phyloP scores from a whole-genome alignment of 2,113 vertebrate genomes.

The Bucco capensis region DNA sequence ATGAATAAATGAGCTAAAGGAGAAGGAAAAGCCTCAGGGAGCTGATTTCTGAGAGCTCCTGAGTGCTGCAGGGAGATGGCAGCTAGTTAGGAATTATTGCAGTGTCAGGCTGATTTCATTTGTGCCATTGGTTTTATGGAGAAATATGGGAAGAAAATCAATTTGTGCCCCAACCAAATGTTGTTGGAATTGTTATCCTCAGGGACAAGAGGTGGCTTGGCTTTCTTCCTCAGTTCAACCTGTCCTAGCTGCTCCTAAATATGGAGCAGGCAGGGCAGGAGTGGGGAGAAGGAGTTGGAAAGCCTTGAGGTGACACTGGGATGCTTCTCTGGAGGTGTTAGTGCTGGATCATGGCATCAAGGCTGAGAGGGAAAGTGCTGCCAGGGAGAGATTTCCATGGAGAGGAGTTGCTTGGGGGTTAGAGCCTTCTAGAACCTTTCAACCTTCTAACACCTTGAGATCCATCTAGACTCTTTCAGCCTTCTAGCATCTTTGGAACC shows the following conservation, averaged over 20 bases:
- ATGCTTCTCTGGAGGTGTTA: background rate
- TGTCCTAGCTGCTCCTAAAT: no score
- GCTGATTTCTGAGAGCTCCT: conserved; percentile 7
- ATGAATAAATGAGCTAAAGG: conserved; percentile 51
- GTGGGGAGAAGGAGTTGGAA: background rate
- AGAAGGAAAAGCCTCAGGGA: conserved; percentile 45
- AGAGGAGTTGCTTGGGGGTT: background rate
- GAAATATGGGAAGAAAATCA: conserved; percentile 74
- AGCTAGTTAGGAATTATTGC: conserved; percentile 69
- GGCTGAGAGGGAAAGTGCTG: background rate
- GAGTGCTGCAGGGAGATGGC: conserved; percentile 20
- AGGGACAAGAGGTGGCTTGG: conserved; percentile 4
- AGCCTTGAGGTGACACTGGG: background rate
- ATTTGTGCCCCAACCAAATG: conserved; percentile 73
- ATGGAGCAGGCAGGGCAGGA: background rate
- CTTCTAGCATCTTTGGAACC: no score
- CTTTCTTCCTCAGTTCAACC: conserved; percentile 36
- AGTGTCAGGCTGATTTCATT: conserved; percentile 75
- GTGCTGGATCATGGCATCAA: background rate
- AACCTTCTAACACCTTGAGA: no score
- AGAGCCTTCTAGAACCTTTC: background rate
- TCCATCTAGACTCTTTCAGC: background rate
- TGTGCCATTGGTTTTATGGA: conserved; percentile 77
- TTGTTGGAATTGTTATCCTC: conserved; percentile 57
- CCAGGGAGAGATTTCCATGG: background rate